Percentiles rank a stretch among this genome's conserved stretches.
Conservation (phyloP, 2,797 vertebrate genomes). For the Megalops cyprinoides region DNA sequence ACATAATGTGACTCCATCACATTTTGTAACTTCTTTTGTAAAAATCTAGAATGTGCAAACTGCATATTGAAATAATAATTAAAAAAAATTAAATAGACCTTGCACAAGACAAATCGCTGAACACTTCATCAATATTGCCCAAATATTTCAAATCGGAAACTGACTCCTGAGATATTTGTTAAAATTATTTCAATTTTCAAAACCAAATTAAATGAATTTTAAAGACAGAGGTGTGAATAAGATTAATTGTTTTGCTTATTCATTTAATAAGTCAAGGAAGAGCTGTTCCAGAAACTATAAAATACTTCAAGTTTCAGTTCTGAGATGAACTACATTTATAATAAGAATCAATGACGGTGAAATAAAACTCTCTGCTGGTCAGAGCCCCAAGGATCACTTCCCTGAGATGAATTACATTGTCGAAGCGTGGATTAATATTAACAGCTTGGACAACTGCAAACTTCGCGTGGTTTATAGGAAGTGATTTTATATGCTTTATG, state of each 20-base stretch:
- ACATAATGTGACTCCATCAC: neutral
- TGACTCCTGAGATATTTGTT: neutral
- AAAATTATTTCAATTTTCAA: neutral
- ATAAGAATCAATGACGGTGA: neutral
- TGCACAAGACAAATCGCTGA: neutral
- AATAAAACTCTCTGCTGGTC: neutral
- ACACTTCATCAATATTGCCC: neutral
- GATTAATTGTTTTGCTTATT: neutral
- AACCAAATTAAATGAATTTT: neutral
- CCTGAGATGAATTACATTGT: conserved; percentile 1
- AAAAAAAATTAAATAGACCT: neutral
- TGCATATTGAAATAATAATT: neutral
- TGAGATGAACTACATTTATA: neutral
- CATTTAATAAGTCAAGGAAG: conserved; percentile 9
- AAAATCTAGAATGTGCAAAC: neutral
- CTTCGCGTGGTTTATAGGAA: neutral
- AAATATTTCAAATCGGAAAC: neutral
- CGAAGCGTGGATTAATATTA: neutral
- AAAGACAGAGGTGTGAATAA: neutral
- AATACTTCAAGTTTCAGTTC: neutral
- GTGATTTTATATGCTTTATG: neutral
- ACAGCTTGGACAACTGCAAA: neutral
- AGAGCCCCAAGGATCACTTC: neutral
- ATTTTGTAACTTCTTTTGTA: neutral
- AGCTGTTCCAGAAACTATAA: neutral